Evolutionary conservation across 35 echinoderm and acorn worm species (phyloP), one percentile per base, ranked within the genome.

Genomic region (Diadema setosum): DNA sequence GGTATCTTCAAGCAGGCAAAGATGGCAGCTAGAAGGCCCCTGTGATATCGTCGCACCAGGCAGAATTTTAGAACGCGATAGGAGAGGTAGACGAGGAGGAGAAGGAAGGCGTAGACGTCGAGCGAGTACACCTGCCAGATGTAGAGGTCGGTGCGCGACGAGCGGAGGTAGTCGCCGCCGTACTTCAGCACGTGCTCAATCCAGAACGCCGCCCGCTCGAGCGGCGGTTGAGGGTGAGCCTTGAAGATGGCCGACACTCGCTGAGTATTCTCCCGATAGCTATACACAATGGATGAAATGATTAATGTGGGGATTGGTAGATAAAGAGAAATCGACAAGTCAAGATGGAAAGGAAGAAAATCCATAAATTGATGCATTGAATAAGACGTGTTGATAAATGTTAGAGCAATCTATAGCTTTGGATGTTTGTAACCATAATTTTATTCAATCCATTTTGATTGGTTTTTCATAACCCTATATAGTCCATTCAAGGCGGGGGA

Each of bases 111-210:
- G n/a, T 73, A 45, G 63, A 87, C 85, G 32, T 87, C 85, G 40
- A 87, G 4, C 2, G 85, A 70, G 18, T 45, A 48, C 20, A 87
- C 61, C 42, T 87, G 85, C 61, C 64, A 87, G n/a, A 89, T 35
- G 23, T 75, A 65, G 74, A 93, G 82, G 18, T 93, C 82, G 11
- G 70, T 42, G 6, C 75, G 52, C 50, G 45, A 61, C 15, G 85
- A 58, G 12, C 91, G 33, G 1, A 93, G 80, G 70, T 93, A 87
- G 21, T 58, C 78, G 14, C 86, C 86, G 23, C 91, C 86, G 32
- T 81, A 85, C 43, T 93, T 93, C 24, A 93, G 42, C 36, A 93
- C 91, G 42, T 93, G 91, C 43, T 93, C 91, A 39, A 93, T 93
- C 91, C 91, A 93, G 26, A 58, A 93, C 3, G 89, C 85, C 8